phyloP scores from a whole-genome alignment of 2,797 vertebrate species.

The Mormyrus hasselquistii region DNA sequence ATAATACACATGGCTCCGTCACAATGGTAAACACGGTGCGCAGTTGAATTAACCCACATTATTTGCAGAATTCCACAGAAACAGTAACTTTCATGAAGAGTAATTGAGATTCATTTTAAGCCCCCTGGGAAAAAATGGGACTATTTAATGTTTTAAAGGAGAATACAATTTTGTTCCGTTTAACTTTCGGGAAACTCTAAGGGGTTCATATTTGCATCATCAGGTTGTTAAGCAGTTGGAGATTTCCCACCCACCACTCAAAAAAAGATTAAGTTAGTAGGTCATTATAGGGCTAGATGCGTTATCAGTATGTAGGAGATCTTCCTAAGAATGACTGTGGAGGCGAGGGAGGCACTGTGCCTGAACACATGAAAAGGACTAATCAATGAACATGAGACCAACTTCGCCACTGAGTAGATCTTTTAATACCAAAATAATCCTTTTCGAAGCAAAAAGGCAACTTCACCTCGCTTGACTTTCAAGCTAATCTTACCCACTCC shows the following conservation, averaged over 20 bases:
- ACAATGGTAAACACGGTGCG: not conserved
- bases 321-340: not conserved
- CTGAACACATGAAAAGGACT: slow-evolving; percentile 34
- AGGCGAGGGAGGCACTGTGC: not conserved
- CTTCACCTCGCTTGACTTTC: slow-evolving; percentile 25
- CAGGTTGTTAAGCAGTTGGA: not conserved
- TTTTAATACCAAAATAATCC: slow-evolving; percentile 23
- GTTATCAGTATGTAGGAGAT: not conserved
- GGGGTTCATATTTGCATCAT: not conserved
- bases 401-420: slow-evolving; percentile 35
- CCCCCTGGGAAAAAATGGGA: not conserved
- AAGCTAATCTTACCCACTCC: slow-evolving; percentile 38
- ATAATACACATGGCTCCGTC: not conserved
- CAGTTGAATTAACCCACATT: not conserved
- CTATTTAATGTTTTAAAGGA: not conserved
- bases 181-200: not conserved
- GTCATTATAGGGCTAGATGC: not conserved
- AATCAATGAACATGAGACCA: slow-evolving; percentile 48
- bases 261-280: not conserved
- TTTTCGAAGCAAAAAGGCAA: slow-evolving; percentile 15
- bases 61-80: not conserved
- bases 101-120: not conserved
- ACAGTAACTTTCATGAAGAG: too few species aligned
- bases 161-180: not conserved
- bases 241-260: not conserved